These are phyloP conservation scores for Steromphala cineraria DNA, from an alignment of 2,888 invertebrate genomes.

Conservation along the genomic window DNA sequence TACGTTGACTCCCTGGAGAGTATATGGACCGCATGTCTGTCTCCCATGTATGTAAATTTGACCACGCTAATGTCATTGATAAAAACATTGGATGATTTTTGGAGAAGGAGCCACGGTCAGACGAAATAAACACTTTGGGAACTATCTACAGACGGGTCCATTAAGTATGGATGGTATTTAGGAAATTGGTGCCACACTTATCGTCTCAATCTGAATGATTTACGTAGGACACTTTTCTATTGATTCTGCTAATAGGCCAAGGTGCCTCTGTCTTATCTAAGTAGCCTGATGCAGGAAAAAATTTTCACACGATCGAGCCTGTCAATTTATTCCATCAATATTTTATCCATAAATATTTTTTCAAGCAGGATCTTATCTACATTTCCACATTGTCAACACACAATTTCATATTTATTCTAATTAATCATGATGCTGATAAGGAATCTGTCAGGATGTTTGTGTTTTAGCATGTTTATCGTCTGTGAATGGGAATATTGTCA, in stretches of 20 bases:
- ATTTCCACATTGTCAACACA: no score
- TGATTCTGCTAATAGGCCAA: background rate
- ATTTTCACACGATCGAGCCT: no score
- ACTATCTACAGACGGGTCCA: background rate
- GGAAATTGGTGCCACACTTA: background rate
- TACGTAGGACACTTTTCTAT: background rate
- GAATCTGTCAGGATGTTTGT: no score
- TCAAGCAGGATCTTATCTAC: no score
- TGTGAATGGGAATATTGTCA: background rate
- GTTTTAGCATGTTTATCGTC: background rate
- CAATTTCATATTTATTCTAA: no score
- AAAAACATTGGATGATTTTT: background rate
- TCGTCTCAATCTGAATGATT: background rate
- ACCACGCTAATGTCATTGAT: background rate
- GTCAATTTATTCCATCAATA: no score
- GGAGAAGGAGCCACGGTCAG: background rate
- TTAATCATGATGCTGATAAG: no score
- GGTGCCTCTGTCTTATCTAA: background rate
- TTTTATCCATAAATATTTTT: no score
- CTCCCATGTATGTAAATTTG: background rate
- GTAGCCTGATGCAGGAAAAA: no score
- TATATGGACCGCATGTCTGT: background rate
- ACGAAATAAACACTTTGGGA: background rate
- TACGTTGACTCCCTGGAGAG: background rate
- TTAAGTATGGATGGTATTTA: background rate